These are phyloP conservation scores for Araneus ventricosus DNA, from an alignment of 1,140 invertebrate species.

Conservation along the genomic window DNA sequence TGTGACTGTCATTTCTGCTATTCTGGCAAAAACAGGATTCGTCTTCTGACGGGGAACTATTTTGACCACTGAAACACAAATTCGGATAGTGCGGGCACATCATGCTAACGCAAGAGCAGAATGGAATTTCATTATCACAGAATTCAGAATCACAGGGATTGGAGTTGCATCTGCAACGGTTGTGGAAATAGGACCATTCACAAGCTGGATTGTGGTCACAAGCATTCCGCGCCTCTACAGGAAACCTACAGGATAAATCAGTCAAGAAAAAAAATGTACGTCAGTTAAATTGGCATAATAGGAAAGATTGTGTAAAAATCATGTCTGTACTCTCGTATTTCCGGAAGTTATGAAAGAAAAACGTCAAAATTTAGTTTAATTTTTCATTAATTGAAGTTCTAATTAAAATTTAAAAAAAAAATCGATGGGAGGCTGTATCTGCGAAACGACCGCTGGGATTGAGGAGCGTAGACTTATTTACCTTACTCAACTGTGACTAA, in stretches of 20 bases:
- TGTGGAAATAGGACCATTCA: conserved; percentile 5
- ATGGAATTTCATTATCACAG: background rate
- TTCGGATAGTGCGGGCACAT: background rate
- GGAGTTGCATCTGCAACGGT: background rate
- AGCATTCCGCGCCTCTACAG: background rate
- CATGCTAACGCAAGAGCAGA: background rate
- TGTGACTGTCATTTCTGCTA: background rate
- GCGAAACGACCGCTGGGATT: no score
- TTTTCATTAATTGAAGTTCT: no score
- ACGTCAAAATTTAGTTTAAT: no score
- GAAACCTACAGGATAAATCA: background rate
- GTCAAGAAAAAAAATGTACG: no score
- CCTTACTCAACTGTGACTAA: no score
- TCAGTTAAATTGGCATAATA: no score
- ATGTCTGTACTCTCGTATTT: no score
- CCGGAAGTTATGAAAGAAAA: no score
- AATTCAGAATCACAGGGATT: background rate
- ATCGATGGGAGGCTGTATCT: no score
- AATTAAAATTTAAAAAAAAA: no score
- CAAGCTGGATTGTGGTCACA: background rate
- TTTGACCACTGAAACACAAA: background rate
- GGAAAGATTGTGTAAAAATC: no score
- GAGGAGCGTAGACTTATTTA: no score
- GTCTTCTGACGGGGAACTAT: background rate
- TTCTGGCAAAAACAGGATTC: background rate